Conservation (phyloP, 2,797 vertebrate genomes). For the Lophius americanus region DNA sequence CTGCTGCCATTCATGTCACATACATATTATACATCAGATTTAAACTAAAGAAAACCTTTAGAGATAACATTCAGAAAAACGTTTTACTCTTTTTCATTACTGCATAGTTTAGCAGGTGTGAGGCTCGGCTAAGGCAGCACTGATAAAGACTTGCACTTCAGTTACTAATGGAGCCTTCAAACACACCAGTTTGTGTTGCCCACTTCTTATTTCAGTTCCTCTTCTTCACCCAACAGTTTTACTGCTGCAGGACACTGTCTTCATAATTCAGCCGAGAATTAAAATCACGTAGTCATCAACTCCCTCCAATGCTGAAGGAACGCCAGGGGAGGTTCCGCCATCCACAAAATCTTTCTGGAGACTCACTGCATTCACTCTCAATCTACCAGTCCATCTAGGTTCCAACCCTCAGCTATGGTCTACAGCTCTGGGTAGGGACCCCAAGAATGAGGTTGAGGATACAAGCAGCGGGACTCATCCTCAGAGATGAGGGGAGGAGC, state of each 20-base stretch:
- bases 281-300: too few relatives aligned
- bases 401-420: too few relatives aligned
- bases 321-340: too few relatives aligned
- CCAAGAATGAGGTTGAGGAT: too few relatives aligned
- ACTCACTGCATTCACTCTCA: too few relatives aligned
- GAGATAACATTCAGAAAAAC: constrained; percentile 14
- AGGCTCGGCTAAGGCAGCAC: constrained; percentile 52
- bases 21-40: constrained; percentile 28
- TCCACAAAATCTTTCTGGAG: too few relatives aligned
- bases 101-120: constrained; percentile 63
- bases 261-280: constrained; percentile 7
- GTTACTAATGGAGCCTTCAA: constrained; percentile 15
- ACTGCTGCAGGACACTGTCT: neutral
- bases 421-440: too few relatives aligned
- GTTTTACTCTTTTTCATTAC: constrained; percentile 28
- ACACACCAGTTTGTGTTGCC: neutral
- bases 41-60: neutral
- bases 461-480: too few relatives aligned
- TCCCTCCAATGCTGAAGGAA: too few relatives aligned
- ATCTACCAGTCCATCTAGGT: too few relatives aligned
- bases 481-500: too few relatives aligned
- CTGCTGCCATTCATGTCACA: constrained; percentile 21
- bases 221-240: neutral
- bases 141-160: constrained; percentile 6
- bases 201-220: constrained; percentile 18